Conservation (phyloP, 2,113 vertebrate genomes). For the Oplegnathus fasciatus region DNA sequence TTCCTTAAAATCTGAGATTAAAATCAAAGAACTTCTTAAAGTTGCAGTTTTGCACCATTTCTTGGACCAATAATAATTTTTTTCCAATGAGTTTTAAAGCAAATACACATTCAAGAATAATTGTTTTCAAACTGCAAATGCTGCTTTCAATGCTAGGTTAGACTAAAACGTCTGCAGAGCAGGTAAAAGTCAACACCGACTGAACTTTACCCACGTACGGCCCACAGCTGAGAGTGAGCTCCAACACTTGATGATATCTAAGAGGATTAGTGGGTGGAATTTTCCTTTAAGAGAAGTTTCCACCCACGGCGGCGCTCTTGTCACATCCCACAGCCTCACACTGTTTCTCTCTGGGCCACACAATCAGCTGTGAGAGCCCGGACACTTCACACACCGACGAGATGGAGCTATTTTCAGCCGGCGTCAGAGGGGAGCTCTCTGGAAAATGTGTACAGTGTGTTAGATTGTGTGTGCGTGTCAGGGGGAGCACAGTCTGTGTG, state of each 20-base stretch:
- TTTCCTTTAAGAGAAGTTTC: conserved; percentile 67
- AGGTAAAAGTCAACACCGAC: not conserved
- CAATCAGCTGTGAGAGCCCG: conserved; percentile 64
- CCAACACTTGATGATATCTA: conserved; percentile 27
- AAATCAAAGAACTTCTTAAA: not conserved
- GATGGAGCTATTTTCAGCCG: conserved; percentile 68
- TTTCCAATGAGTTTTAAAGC: not conserved
- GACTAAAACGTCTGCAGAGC: not conserved
- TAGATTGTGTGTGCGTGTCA: not conserved
- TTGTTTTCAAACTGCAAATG: not conserved
- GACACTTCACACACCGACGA: conserved; percentile 63
- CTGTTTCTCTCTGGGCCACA: conserved; percentile 40
- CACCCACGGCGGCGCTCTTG: conserved; percentile 66
- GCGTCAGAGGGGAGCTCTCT: conserved; percentile 51
- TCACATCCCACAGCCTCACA: conserved; percentile 62
- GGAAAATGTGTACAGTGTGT: conserved; percentile 44
- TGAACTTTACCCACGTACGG: conserved; percentile 30
- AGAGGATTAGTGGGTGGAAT: conserved; percentile 62
- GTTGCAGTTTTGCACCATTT: not conserved
- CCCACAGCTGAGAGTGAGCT: conserved; percentile 44
- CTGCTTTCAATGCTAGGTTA: not conserved
- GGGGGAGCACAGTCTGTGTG: not conserved
- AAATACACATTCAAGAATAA: not conserved
- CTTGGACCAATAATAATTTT: not conserved
- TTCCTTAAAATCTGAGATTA: not conserved